Percentiles rank a stretch among this genome's conserved stretches.
These are phyloP conservation scores for Ochlodes sylvanus DNA, from an alignment of 2,888 invertebrate species.

Conservation along the genomic window DNA sequence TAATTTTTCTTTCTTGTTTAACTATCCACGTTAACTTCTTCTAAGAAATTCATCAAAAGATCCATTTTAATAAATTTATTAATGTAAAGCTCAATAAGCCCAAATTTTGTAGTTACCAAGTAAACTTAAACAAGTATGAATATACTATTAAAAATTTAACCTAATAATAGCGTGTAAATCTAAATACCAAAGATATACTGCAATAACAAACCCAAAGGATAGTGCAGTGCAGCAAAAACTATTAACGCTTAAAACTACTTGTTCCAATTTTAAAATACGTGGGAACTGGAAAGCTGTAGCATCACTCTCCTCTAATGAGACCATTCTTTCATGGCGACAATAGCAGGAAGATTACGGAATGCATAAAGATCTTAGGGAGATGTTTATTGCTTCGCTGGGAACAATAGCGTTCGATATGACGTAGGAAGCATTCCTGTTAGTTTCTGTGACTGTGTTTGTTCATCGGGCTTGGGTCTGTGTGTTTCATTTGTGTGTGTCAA, in stretches of 20 bases:
- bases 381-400: conserved; percentile 7
- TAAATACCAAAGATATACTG: too few species aligned
- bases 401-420: conserved; percentile 1
- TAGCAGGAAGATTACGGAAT: conserved; percentile 20
- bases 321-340: conserved; percentile 26
- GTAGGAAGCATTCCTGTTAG: not conserved
- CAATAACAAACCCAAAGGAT: too few species aligned
- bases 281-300: not conserved
- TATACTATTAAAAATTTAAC: too few species aligned
- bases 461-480: not conserved
- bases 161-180: too few species aligned
- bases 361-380: conserved; percentile 18
- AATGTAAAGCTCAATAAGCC: too few species aligned
- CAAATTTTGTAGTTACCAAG: too few species aligned
- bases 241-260: not conserved
- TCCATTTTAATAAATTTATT: too few species aligned
- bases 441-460: not conserved
- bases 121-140: too few species aligned
- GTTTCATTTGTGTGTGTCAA: not conserved
- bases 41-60: too few species aligned
- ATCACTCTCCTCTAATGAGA: conserved; percentile 11
- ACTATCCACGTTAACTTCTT: too few species aligned
- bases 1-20: too few species aligned
- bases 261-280: conserved; percentile 7
- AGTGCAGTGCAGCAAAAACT: not conserved